Evolutionary conservation across 1,140 invertebrate species (phyloP), one percentile per base, ranked within the genome.

Genomic region (Nautilus pompilius): DNA sequence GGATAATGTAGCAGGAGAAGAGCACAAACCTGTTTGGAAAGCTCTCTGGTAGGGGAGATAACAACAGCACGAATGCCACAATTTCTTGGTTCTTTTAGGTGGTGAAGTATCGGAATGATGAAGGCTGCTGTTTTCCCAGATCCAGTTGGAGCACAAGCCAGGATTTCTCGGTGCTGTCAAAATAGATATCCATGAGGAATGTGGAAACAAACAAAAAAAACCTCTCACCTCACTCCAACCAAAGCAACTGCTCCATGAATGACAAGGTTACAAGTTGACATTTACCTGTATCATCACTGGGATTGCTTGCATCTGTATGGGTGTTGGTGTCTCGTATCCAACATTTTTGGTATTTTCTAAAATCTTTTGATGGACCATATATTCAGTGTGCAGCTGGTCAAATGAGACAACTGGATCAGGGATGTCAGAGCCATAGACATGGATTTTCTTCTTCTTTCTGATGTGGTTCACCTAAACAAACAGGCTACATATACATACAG

Each of bases 221-320:
- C n/a, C n/a, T 8, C 36, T 41, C n/a, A 41, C 36, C 8, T 8
- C 8, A 41, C 8, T 8, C 36, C 36, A 10, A 10, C 36, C 8
- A 41, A 41, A n/a, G 36, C 8, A 41, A 41, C 36, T 10, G 36
- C 8, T 41, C 36, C 8, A 10, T 41, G 36, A 41, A 41, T n/a
- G 36, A 8, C 32, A 17, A 34, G 5, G 34, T 17, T 2, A 58
- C n/a, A n/a, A n/a, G n/a, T n/a, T n/a, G n/a, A n/a, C n/a, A 63
- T 66, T 67, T 71, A 80, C 79, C 62, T 84, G 83, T 51, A 96
- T 77, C 89, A 98, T 90, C 41, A 91, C 86, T 17, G 96, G 93
- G 66, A 98, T 87, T 0, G 93, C 90, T 84, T 98, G 95, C 87
- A 94, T 92, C 84, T 99, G 96, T 73, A 99, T 91, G 0, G 95